Evolutionary conservation across 2,797 vertebrate species (phyloP), one percentile per base, ranked within the genome.

Genomic region (Clarias laeviceps): DNA sequence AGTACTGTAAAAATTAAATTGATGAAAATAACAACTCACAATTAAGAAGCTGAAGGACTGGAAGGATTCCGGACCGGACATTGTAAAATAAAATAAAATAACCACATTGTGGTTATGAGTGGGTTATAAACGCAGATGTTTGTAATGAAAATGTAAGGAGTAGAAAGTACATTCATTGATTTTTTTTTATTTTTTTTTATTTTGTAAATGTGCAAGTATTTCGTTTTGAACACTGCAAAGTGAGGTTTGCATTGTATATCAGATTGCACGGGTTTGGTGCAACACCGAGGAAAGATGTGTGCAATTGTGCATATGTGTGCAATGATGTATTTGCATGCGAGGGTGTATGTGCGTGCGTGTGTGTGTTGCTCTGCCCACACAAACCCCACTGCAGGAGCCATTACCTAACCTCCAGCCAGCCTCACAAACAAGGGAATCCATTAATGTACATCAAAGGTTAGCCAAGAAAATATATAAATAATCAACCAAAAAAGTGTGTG

Each of bases 361-460:
- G 77, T 37, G 50, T 85, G 74, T 84, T 64, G 86, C 80, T 90
- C 89, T 89, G 86, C 90, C 89, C 88, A 89, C 90, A 91, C 87
- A 90, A 80, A 72, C 74, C 85, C 84, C 78, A 74, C 90, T 88
- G 88, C 89, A 90, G 80, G 88, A 89, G 89, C 89, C 90, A 91
- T 92, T 92, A 93, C 84, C 89, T 83, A 90, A 92, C 82, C 90
- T 86, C 85, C 85, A 88, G 85, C 88, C 89, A 77, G 72, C 85
- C 89, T 92, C 84, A 91, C 85, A 93, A 93, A 94, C 90, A 91
- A 84, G 88, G 88, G 83, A 90, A 91, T 91, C 87, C 86, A 92
- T 90, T 92, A 92, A 90, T 82, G 76, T 84, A 92, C 90, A 93
- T 92, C 88, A 92, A 93, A 94, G 87, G 88, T 91, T 91, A 90